These are phyloP conservation scores for Ctenoplectra terminalis DNA, from an alignment of 1,140 invertebrate genomes.

Conservation along the genomic window DNA sequence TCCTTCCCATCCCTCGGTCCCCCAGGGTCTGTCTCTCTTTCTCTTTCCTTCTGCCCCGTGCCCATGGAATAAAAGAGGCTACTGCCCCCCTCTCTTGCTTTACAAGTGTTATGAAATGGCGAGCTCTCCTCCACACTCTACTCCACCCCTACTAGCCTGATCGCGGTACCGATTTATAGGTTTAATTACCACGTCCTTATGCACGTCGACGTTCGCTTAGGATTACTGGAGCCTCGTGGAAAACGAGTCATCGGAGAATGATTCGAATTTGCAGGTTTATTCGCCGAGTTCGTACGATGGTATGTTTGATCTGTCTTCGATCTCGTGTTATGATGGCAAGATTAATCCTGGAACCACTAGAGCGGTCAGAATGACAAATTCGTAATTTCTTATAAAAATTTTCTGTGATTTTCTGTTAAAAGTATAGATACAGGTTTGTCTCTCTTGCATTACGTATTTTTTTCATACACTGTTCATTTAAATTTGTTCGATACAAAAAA, in stretches of 20 bases:
- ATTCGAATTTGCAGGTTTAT: not conserved
- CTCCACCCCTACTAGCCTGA: not conserved
- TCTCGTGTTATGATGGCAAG: too few relatives aligned
- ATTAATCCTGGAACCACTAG: too few relatives aligned
- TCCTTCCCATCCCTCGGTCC: not conserved
- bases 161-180: constrained; percentile 56
- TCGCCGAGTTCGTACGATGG: not conserved
- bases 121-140: not conserved
- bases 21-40: not conserved
- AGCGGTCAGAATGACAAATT: too few relatives aligned
- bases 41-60: not conserved
- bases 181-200: constrained; percentile 61
- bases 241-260: not conserved
- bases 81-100: constrained; percentile 48
- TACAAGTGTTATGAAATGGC: constrained; percentile 68
- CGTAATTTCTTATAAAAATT: too few relatives aligned
- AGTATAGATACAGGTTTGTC: too few relatives aligned
- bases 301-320: too few relatives aligned
- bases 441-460: too few relatives aligned
- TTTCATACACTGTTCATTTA: too few relatives aligned
- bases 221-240: too few relatives aligned
- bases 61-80: constrained; percentile 39
- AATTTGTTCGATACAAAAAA: too few relatives aligned
- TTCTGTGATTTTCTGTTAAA: too few relatives aligned
- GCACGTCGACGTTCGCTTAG: not conserved